Evolutionary conservation across 1,140 invertebrate species (phyloP).

Genomic region (Drosophila busckii): DNA sequence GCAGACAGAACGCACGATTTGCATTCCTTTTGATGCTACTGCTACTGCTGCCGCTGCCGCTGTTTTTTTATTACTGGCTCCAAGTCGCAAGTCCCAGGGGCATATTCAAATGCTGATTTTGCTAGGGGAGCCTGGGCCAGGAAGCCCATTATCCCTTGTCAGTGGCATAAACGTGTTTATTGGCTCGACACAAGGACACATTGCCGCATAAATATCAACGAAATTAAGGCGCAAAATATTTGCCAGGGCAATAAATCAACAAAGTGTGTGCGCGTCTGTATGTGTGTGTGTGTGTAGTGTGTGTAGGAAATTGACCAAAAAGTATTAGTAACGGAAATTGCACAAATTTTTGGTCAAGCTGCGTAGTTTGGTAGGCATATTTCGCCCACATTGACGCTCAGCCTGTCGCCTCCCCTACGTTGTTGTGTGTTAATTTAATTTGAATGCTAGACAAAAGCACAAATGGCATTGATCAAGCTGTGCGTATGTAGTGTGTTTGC

Average conservation of each 20-base stretch:
- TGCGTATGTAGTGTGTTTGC: neutral
- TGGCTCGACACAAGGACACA: conserved; percentile 57
- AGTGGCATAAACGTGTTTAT: conserved; percentile 71
- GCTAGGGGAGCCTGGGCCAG: conserved; percentile 26
- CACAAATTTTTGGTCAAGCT: conserved; percentile 59
- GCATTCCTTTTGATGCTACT: conserved; percentile 63
- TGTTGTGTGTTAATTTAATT: conserved; percentile 60
- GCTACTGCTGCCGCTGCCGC: neutral
- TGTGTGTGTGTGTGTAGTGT: conserved; percentile 15
- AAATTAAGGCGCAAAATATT: conserved; percentile 70
- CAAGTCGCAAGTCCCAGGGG: conserved; percentile 57
- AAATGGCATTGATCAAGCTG: conserved; percentile 63
- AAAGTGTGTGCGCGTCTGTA: conserved; percentile 8
- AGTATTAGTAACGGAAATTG: conserved; percentile 75
- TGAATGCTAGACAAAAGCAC: conserved; percentile 65
- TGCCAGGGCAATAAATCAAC: conserved; percentile 67
- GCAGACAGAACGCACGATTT: conserved; percentile 51
- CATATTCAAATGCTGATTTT: conserved; percentile 73
- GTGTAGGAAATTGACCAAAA: conserved; percentile 68
- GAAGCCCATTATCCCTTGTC: conserved; percentile 68
- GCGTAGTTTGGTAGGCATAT: too few relatives aligned
- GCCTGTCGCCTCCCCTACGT: conserved; percentile 15
- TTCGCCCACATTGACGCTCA: too few relatives aligned
- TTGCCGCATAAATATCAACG: conserved; percentile 75
- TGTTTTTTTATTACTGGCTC: too few relatives aligned